A percentile compares a stretch with the other conserved stretches of the same genome.
Evolutionary conservation across 2,113 vertebrate species (phyloP).

Genomic region (Tyto alba): DNA sequence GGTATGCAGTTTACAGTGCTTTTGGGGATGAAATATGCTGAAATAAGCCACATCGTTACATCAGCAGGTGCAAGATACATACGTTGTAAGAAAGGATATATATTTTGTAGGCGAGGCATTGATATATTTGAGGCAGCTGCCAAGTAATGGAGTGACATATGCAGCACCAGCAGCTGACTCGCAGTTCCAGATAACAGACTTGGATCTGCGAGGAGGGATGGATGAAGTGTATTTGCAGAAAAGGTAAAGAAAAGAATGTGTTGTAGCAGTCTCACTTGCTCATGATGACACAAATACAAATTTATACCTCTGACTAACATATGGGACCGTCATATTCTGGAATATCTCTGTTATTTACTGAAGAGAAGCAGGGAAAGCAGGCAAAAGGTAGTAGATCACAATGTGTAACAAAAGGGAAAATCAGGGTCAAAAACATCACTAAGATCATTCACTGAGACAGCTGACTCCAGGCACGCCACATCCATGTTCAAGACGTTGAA

Average conservation of each 20-base stretch:
- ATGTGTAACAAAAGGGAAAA: neutral
- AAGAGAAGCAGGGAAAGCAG: too few relatives aligned
- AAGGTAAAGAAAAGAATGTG: neutral
- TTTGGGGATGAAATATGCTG: neutral
- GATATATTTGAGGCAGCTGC: neutral
- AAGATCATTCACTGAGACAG: neutral
- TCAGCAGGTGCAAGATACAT: neutral
- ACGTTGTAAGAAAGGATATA: neutral
- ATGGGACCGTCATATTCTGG: neutral
- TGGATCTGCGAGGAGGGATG: neutral
- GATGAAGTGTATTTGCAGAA: neutral
- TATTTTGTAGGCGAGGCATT: neutral
- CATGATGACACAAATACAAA: neutral
- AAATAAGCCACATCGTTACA: neutral
- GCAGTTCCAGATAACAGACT: neutral
- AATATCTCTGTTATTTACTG: neutral
- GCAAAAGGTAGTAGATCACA: neutral
- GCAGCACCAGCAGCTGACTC: neutral
- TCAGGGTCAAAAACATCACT: neutral
- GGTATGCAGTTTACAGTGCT: neutral
- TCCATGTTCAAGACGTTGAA: neutral
- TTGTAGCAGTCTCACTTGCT: neutral
- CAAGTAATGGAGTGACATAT: neutral
- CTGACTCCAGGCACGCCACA: neutral
- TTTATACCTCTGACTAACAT: neutral